Base-by-base conservation (phyloP, 2,888 invertebrate species). In the Andrena bucephala region DNA sequence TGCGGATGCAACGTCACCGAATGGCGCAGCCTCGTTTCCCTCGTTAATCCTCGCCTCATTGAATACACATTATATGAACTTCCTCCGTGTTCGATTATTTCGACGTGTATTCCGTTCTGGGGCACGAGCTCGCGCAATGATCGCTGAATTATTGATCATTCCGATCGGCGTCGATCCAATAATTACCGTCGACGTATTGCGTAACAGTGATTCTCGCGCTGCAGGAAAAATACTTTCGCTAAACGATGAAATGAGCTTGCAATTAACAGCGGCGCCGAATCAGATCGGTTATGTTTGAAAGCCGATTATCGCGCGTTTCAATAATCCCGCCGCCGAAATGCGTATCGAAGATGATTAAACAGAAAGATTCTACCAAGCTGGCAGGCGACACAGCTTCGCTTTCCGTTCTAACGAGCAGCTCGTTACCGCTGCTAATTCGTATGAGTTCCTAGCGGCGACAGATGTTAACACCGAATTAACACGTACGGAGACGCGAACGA, bases 381-480 rank as follows among this genome's bases (percentile, higher is more conserved):
- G 7, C 52, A 52, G 20, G 8, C 20, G 52, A 52, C 2, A 20
- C 52, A 31, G 31, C n/a, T 31, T n/a, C 13, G 31, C 59, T 27
- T 42, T n/a, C 42, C 36, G 54, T 27, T 27, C 7, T n/a, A 59
- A 36, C 33, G 62, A 10, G 27, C 54, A n/a, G 36, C 36, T 68
- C 66, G 77, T 75, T 69, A 57, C 59, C 65, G 16, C 31, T 8
- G 67, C 62, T 74, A 75, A 82, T 75, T 71, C 78, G 48, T 27
- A 52, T 66, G 74, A 71, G 80, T 74, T 66, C n/a, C 42, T 36
- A 63, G 16, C 48, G 36, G 68, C 69, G 87, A 83, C 85, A 81
- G 80, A 81, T 83, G 87, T 87, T 87, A 87, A 85, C 87, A 85
- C 67, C 77, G 79, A 85, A 83, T 87, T 85, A 87, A 83, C 87